Evolutionary conservation across 2,888 invertebrate genomes (phyloP), one percentile per base, ranked within the genome.

Genomic region (Sminthurinus aureus): DNA sequence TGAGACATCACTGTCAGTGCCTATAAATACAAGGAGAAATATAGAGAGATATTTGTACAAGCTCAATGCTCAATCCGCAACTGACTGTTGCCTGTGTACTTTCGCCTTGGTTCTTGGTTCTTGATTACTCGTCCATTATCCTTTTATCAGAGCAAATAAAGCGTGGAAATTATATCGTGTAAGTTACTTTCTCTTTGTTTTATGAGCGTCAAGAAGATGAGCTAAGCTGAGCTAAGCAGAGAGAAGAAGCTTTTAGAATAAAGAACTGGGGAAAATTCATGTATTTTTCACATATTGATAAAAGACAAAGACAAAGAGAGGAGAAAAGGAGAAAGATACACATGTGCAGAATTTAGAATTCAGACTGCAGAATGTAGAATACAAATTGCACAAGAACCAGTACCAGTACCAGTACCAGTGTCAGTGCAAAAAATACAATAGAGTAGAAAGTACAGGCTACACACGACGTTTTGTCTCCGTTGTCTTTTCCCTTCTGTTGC

Each of bases 111-210:
- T 38, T n/a, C n/a, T n/a, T n/a, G n/a, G n/a, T n/a, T 38, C 38
- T 38, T 38, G 38, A 38, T 38, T 38, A 38, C 38, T 1, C 2
- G 0, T 13, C 0, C 71, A 22, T 71, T 13, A 71, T 13, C 71
- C 71, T 71, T 24, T 71, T 71, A 71, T 71, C 3, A 24, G 24
- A 71, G 24, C 71, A 71, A 71, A 24, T 71, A 71, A 71, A 71
- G 71, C 22, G 24, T 20, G 71, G 11, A 71, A 71, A 71, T 71
- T 71, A 71, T 71, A 71, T 38, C 3, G 71, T 11, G 24, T 4
- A 9, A 13, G 13, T 22, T 3, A 71, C 22, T 24, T 71, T 71
- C 24, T 24, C 71, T 71, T 71, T 71, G 71, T 71, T 71, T 71
- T 71, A 71, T 26, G 71, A 71, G 71, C 26, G 24, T 9, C 24